Base-by-base conservation (phyloP, 1,140 invertebrate species). In the Lysiphlebus fabarum region DNA sequence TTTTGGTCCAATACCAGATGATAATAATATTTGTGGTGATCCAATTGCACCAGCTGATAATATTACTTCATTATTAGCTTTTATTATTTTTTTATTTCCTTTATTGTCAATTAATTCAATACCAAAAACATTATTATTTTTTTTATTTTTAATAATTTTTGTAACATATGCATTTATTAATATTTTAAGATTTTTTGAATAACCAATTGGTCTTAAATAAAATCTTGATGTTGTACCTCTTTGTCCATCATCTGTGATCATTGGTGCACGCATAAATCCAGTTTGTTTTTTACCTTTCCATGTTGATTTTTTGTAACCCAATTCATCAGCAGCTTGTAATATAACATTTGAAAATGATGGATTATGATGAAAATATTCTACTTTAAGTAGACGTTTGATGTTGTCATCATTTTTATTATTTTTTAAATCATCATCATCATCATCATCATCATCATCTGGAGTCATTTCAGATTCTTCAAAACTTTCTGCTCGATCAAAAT, bases 221-320 rank as follows among this genome's bases (percentile, higher is more conserved):
- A 57, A 66, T 48, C 62, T 67, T 7, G 74, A 69, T 0, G 85
- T 82, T 14, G 84, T 86, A 59, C 84, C 85, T 37, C 87, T 73
- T 4, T 79, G 71, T 5, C 86, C 85, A 54, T 84, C 73, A 12
- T 83, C 68, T 5, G 81, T 81, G 1, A 85, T 84, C 71, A 75
- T 85, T 65, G 81, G 76, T 0, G 77, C 76, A 0, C 77, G 54
- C 73, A 77, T 77, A 65, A 85, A 83, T 14, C 85, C 83, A 48
- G 84, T 82, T 48, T 86, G 85, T 12, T 77, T 79, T 12, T 81
- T 79, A 6, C 76, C 82, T 67, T 86, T 90, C 7, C 88, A 83
- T 64, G 88, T 85, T 26, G 77, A 82, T 53, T 82, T 86, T 37
- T 79, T 75, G 64, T 90, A 91, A 1, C 90, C 90, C 17, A 92